Base-by-base conservation (phyloP, 2,888 invertebrate genomes). In the Latheticus oryzae region DNA sequence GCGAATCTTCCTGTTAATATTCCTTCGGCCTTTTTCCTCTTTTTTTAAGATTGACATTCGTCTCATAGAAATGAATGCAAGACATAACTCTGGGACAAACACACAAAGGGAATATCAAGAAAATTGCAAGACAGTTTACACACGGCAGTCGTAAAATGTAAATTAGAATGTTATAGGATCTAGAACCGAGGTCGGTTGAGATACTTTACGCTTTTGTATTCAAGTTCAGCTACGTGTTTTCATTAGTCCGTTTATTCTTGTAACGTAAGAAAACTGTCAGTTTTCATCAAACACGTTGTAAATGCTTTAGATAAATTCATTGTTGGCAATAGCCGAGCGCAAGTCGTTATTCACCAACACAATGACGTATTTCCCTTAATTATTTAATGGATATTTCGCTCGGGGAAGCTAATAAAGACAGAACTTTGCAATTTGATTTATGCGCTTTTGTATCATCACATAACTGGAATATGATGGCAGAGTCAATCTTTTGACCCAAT, bases 361-460 rank as follows among this genome's bases (percentile, higher is more conserved):
- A 45, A 45, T 45, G 45, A 45, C 59, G 57, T 58, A 62, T 60
- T 62, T 60, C 57, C 62, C 54, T 55, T 60, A 62, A 62, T 62
- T 60, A 52, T 62, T 62, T 62, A 62, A 62, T 62, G 60, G 60
- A 62, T 57, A 62, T 62, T 62, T 58, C 48, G 57, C 60, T 43
- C 60, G 60, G 62, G 53, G 59, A 53, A 53, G 62, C 58, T 60
- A 56, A 60, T 60, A 62, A 60, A 60, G 62, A 60, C 55, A 11
- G 48, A 59, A 57, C 58, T 58, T 54, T 32, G 55, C 54, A 60
- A 58, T 60, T 62, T 62, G 62, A 62, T 62, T 62, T 62, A 62
- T 54, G 59, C 58, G 56, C 62, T 58, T 62, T 59, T 53, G 59
- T 57, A 57, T 62, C 58, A 52, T 59, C 59, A 35, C 35, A 53